Percentiles rank a stretch among this genome's conserved stretches.
These are phyloP conservation scores for Campylorhamphus procurvoides DNA, from an alignment of 2,113 vertebrate species.

Conservation along the genomic window DNA sequence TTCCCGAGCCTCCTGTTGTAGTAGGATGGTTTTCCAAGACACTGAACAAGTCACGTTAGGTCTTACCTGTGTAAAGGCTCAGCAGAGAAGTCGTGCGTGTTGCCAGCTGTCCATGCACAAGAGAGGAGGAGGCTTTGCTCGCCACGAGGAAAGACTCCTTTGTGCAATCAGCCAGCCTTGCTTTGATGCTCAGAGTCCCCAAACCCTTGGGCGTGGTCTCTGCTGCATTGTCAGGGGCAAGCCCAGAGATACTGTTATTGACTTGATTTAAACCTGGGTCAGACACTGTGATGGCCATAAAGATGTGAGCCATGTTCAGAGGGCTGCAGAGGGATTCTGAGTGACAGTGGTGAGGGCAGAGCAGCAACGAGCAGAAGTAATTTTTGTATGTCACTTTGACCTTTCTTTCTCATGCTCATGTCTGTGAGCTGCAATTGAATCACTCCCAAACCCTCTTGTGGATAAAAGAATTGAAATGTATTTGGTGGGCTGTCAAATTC, in stretches of 20 bases:
- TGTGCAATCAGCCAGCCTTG: not conserved
- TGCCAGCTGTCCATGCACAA: not conserved
- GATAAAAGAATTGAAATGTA: not conserved
- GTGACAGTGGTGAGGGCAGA: not conserved
- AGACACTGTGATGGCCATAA: not conserved
- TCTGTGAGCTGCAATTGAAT: not conserved
- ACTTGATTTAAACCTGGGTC: not conserved
- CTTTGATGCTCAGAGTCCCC: not conserved
- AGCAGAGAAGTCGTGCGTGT: accelerated
- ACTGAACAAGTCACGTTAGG: not conserved
- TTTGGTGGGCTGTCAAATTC: not conserved
- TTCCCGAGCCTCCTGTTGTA: not conserved
- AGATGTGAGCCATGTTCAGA: not conserved
- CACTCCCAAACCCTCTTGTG: not conserved
- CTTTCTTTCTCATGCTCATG: not conserved
- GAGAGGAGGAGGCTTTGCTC: not conserved
- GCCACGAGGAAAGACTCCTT: not conserved
- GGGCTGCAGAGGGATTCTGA: not conserved
- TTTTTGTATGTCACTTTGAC: not conserved
- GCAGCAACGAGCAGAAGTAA: not conserved
- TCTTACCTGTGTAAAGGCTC: not conserved
- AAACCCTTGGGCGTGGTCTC: not conserved
- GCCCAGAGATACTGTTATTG: not conserved
- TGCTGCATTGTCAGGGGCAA: not conserved
- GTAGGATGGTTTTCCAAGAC: not conserved